These are phyloP conservation scores for Eupleurogrammus muticus DNA, from an alignment of 2,797 vertebrate species.

Conservation along the genomic window DNA sequence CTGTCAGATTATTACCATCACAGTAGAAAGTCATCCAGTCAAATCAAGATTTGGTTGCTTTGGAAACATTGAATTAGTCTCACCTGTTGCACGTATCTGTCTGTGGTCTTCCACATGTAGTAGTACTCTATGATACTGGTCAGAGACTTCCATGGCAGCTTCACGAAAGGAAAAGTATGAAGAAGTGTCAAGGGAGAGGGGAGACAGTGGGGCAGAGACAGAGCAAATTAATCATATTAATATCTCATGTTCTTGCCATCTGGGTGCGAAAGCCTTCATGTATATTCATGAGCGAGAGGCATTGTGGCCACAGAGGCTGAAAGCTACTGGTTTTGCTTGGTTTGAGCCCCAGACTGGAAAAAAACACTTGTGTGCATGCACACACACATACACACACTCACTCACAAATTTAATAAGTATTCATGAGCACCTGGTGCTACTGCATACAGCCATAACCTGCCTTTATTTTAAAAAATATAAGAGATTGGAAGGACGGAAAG, in stretches of 20 bases:
- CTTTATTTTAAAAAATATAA: constrained; percentile 33
- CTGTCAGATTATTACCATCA: background rate
- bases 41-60: background rate
- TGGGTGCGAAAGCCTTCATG: constrained; percentile 66
- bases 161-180: constrained; percentile 39
- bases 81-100: constrained; percentile 99
- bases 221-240: constrained; percentile 74
- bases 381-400: constrained; percentile 28
- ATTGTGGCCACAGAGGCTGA: constrained; percentile 60
- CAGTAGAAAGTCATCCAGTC: background rate
- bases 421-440: constrained; percentile 76
- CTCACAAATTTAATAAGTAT: constrained; percentile 69
- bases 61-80: constrained; percentile 24
- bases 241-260: constrained; percentile 74
- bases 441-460: constrained; percentile 29
- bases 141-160: constrained; percentile 99
- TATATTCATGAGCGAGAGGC: constrained; percentile 76
- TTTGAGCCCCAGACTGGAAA: constrained; percentile 30
- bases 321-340: constrained; percentile 46
- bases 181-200: constrained; percentile 23
- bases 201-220: constrained; percentile 65
- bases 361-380: constrained; percentile 3
- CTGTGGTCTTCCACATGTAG: constrained; percentile 99
- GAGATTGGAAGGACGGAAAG: constrained; percentile 21
- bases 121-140: constrained; percentile 99